These are phyloP conservation scores for Heliconius himera DNA, from an alignment of 1,140 invertebrate species.

Conservation along the genomic window DNA sequence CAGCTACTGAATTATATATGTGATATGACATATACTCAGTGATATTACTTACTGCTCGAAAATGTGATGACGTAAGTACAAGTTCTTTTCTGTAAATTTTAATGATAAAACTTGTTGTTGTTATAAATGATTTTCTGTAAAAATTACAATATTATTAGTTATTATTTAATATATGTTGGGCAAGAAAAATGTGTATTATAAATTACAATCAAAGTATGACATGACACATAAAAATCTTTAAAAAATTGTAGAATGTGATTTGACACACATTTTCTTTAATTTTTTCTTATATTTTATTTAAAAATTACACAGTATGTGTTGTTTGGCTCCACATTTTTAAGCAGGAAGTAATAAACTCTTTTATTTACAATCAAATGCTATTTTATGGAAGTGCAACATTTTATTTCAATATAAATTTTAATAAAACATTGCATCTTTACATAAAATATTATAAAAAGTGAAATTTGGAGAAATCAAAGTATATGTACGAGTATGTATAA, in stretches of 20 bases:
- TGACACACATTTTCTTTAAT: not conserved
- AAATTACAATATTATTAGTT: not conserved
- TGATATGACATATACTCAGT: conserved; percentile 28
- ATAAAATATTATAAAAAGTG: not conserved
- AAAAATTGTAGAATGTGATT: no score
- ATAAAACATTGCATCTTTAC: not conserved
- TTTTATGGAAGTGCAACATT: not conserved
- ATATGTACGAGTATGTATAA: no score
- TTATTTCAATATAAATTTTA: not conserved
- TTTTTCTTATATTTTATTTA: not conserved
- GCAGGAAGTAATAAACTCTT: not conserved
- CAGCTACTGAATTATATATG: not conserved
- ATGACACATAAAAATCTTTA: not conserved
- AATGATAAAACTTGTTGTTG: no score
- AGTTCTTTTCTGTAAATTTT: no score
- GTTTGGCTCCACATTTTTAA: not conserved
- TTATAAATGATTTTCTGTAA: not conserved
- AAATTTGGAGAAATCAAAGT: not conserved
- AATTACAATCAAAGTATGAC: not conserved
- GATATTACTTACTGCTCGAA: conserved; percentile 36
- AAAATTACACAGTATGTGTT: not conserved
- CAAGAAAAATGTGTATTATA: no score
- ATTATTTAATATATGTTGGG: not conserved
- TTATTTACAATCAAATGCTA: not conserved
- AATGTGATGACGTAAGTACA: not conserved